Base-by-base conservation (phyloP, 2,888 invertebrate genomes). In the Agonopterix arenella region DNA sequence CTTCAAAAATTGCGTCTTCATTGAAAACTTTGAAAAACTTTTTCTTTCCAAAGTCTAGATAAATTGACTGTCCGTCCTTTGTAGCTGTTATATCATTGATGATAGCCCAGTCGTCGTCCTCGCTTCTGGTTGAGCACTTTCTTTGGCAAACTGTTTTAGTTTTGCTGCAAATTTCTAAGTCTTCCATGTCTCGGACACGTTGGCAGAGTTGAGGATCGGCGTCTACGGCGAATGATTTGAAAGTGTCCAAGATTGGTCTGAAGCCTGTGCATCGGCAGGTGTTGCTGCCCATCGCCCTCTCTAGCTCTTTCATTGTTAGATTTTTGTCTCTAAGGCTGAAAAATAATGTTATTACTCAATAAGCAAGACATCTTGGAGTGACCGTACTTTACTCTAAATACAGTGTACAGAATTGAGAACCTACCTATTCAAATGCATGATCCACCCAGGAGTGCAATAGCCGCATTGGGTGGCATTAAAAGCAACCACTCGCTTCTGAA, bases 191-290 rank as follows among this genome's bases (percentile, higher is more conserved):
- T 0, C 68, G 72, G 37, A 92, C 83, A 55, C 57, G 68, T 16
- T 90, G 76, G 1, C 76, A 76, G 8, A 92, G 72, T 47, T 84
- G 67, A n/a, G 90, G 83, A 5, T 90, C 80, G 5, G 91, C 91
- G 64, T 94, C 93, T 0, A 70, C 73, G 0, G 93, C 93, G 57
- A 94, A 92, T 0, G 94, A 92, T 68, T 95, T 94, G 76, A 95
- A 93, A 1, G 94, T 91, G 66, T 95, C 95, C 53, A 95, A 68
- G 52, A 96, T 95, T 0, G 95, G 92, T 1, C 95, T 85, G 69
- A 93, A 95, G 0, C 95, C 95, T 0, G 95, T 96, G 65, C 95
- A 96, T 8, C 96, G 90, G 57, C 96, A 96, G 4, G 95, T 93
- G 64, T 95, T 95, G 52, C 94, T 92, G 28, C 93, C 95, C 57